Evolutionary conservation across 1,140 invertebrate genomes (phyloP), one percentile per base, ranked within the genome.

Genomic region (Drosophila dunni): DNA sequence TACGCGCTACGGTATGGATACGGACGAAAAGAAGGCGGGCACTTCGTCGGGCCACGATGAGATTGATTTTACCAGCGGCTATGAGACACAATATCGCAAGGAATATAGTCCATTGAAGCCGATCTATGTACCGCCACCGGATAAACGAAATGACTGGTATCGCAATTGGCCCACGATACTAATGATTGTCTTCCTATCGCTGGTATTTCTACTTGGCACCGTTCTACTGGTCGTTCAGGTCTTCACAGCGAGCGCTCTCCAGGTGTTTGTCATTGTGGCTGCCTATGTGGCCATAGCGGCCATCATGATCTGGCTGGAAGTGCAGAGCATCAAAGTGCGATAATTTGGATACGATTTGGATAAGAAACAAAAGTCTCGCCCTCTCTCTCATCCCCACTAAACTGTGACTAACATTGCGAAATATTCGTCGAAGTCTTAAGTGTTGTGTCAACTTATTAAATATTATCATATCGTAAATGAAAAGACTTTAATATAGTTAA

Each of bases 41-140:
- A 45, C 70, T 11, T 50, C 72, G 42, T 53, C 63, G 11, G 54
- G 51, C 24, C 74, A 84, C 9, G 90, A 91, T 50, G 90, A 91
- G 48, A 60, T 91, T 7, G 90, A 91, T 34, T 91, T 91, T n/a
- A 88, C 69, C 57, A 91, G 90, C 68, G 90, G 90, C 40, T 91
- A 78, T 54, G 90, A 91, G 72, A 91, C 78, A 29, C 90, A 91
- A 48, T 91, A 91, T 62, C 48, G 58, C 10, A 76, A 91, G 68
- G 90, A 91, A 64, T 91, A 91, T 51, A 91, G 90, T 42, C 78
- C 78, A 0, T 33, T 86, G 11, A 79, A 76, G 33, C 75, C 79
- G n/a, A 70, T 70, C 0, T 78, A 51, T 45, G 74, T 90, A 2
- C 68, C 79, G 6, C 86, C 80, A 4, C 90, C 86, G 61, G 83